Evolutionary conservation across 2,113 vertebrate genomes (phyloP).

Genomic region (Numida meleagris): DNA sequence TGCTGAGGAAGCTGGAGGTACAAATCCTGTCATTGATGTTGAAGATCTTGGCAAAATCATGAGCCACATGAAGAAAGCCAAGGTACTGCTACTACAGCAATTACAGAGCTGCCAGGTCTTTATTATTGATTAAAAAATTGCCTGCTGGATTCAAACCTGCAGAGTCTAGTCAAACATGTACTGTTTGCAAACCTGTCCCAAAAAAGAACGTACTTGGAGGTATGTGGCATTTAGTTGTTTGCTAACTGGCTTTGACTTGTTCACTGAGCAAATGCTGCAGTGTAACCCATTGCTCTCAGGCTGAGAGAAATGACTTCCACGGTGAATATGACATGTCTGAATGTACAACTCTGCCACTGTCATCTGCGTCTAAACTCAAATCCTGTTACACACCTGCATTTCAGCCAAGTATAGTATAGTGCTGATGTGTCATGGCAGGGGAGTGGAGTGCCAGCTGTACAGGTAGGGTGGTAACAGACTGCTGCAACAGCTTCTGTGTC

Average conservation of each 20-base stretch:
- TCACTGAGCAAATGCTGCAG: not conserved
- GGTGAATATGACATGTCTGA: not conserved
- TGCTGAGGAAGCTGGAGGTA: constrained; percentile 40
- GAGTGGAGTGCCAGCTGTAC: not conserved
- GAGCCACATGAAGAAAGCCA: constrained; percentile 81
- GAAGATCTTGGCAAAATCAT: constrained; percentile 91
- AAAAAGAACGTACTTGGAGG: not conserved
- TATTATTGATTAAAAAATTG: not conserved
- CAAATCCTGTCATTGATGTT: constrained; percentile 81
- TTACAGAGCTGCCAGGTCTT: not conserved
- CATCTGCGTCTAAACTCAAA: not conserved
- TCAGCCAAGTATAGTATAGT: too few species aligned
- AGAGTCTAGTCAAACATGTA: not conserved
- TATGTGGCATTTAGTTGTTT: not conserved
- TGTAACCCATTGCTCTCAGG: not conserved
- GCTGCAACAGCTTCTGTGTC: not conserved
- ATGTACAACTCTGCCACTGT: fast-evolving
- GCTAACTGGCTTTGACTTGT: not conserved
- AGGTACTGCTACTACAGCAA: constrained; percentile 75
- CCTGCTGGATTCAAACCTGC: not conserved
- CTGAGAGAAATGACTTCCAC: not conserved
- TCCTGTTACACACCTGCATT: too few species aligned
- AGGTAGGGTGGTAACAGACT: not conserved
- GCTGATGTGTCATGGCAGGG: fast-evolving
- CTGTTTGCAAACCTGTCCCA: not conserved